Conservation (phyloP, 2,113 vertebrate species). For the Bos indicus region DNA sequence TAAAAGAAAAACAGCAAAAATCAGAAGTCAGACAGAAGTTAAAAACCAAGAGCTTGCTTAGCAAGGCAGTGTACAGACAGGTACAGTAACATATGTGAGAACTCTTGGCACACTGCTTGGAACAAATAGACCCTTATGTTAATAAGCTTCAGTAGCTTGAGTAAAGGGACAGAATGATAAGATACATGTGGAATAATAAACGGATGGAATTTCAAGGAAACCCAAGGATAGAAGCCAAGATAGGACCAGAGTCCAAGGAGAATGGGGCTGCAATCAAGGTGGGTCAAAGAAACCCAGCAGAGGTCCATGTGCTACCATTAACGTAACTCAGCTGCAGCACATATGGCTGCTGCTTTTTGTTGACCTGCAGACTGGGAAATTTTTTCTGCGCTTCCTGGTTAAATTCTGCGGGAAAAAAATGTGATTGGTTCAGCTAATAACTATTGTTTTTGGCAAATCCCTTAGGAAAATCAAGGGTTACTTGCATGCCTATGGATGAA, state of each 20-base stretch:
- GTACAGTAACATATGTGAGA: background rate
- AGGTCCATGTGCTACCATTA: background rate
- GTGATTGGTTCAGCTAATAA: background rate
- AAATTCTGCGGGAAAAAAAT: background rate
- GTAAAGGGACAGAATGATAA: background rate
- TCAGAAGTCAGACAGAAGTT: background rate
- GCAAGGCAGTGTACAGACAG: background rate
- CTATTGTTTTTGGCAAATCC: conserved; percentile 17
- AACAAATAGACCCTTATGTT: background rate
- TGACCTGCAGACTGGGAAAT: background rate
- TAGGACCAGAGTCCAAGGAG: background rate
- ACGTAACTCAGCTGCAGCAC: background rate
- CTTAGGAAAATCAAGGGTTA: background rate
- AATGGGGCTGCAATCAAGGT: background rate
- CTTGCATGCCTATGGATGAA: background rate
- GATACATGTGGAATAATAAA: background rate
- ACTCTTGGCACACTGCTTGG: background rate
- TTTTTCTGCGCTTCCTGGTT: background rate
- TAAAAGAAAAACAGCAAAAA: background rate
- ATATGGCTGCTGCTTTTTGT: background rate
- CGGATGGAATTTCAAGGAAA: background rate
- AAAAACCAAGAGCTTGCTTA: background rate
- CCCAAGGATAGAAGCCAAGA: background rate
- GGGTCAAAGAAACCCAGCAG: background rate
- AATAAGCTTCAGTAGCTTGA: background rate